These are phyloP conservation scores for Rallus limicola DNA, from an alignment of 2,113 vertebrate species.

Conservation along the genomic window DNA sequence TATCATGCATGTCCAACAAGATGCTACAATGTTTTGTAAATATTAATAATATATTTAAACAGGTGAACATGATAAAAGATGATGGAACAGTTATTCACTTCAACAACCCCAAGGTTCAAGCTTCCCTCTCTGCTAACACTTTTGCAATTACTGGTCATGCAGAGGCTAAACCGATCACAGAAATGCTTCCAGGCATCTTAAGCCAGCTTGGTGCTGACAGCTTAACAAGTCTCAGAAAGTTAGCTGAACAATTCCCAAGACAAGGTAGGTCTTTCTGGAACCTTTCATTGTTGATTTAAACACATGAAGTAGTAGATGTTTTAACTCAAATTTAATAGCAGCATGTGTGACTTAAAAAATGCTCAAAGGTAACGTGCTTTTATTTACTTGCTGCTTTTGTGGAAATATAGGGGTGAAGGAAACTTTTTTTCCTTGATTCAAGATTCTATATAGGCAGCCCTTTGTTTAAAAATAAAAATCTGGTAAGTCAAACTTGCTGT, in stretches of 20 bases:
- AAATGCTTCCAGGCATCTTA: slow-evolving; percentile 99
- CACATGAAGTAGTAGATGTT: background rate
- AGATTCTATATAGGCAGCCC: background rate
- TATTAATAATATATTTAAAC: slow-evolving; percentile 44
- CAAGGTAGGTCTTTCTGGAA: slow-evolving; percentile 82
- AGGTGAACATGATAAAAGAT: slow-evolving; percentile 99
- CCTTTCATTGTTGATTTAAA: background rate
- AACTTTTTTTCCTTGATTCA: background rate
- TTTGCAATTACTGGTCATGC: slow-evolving; percentile 97
- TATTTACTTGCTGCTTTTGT: background rate
- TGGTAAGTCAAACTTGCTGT: background rate
- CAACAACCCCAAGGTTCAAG: slow-evolving; percentile 99
- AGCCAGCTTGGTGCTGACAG: slow-evolving; percentile 98
- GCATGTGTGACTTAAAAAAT: background rate
- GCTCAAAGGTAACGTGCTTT: background rate
- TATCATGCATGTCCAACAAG: background rate
- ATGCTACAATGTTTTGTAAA: background rate
- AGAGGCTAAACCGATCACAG: slow-evolving; percentile 97
- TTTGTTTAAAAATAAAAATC: background rate
- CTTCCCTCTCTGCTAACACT: slow-evolving; percentile 96
- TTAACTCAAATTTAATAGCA: background rate
- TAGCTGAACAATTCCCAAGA: slow-evolving; percentile 95
- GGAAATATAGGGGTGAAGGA: background rate
- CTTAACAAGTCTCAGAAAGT: slow-evolving; percentile 95
- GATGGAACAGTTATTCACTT: slow-evolving; percentile 99